Percentiles rank a stretch among this genome's conserved stretches.
phyloP scores from a whole-genome alignment of 2,797 vertebrate species.

The Chelidonichthys spinosus region DNA sequence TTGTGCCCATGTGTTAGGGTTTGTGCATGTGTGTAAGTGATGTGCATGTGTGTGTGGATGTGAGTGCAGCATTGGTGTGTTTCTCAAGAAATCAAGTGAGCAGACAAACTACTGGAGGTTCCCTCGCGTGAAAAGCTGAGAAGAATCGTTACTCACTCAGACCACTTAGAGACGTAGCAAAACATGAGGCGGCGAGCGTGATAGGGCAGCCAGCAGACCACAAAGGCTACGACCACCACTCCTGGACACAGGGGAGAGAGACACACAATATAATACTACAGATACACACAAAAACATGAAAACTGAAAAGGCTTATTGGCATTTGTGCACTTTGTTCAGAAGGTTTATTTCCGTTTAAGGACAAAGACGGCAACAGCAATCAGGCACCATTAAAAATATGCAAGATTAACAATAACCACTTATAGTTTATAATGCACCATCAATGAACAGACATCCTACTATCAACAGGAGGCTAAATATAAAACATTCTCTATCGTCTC shows the following conservation, averaged over 20 bases:
- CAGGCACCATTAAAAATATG: neutral
- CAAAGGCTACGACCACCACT: conserved; percentile 94
- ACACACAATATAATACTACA: neutral
- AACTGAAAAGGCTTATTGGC: neutral
- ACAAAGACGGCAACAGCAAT: neutral
- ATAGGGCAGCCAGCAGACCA: conserved; percentile 97
- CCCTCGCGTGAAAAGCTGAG: neutral
- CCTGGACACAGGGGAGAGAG: conserved; percentile 77
- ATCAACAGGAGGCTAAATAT: neutral
- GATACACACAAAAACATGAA: neutral
- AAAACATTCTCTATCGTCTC: neutral
- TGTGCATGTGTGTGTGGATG: neutral
- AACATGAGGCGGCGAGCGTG: conserved; percentile 95
- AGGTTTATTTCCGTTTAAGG: neutral
- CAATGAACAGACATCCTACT: neutral
- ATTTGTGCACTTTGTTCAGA: neutral
- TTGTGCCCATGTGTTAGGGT: neutral
- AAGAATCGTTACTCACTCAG: conserved; percentile 87
- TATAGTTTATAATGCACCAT: neutral
- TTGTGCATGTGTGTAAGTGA: neutral
- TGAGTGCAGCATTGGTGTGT: neutral
- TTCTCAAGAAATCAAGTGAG: conserved; percentile 6
- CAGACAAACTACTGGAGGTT: neutral
- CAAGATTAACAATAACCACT: neutral
- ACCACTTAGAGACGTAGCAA: conserved; percentile 92